These are phyloP conservation scores for Empis stercorea DNA, from an alignment of 2,888 invertebrate genomes.

Conservation along the genomic window DNA sequence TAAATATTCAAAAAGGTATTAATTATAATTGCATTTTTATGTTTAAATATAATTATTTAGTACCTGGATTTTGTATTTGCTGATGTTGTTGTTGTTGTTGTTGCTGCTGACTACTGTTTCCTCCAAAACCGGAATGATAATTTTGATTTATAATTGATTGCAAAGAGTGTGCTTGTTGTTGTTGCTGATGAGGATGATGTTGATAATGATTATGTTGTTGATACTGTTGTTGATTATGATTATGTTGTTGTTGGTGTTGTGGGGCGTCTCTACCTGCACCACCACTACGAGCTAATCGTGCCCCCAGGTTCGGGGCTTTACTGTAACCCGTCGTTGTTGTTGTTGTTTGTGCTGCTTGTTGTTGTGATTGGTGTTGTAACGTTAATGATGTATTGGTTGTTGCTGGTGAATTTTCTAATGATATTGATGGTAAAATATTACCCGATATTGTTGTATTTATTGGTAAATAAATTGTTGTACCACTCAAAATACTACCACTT, in stretches of 20 bases:
- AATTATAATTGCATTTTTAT: too few relatives aligned
- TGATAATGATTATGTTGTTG: conserved; percentile 2
- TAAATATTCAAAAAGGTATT: too few relatives aligned
- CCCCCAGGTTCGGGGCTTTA: conserved; percentile 32
- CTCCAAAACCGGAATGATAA: conserved; percentile 11
- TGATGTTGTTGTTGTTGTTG: conserved; percentile 3
- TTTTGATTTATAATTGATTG: conserved; percentile 12
- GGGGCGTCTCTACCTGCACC: conserved; percentile 21
- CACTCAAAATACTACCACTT: neutral
- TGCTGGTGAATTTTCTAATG: too few relatives aligned
- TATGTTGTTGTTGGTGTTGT: conserved; percentile 20
- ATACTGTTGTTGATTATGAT: neutral
- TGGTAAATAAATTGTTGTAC: conserved; percentile 9
- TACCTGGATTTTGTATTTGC: too few relatives aligned
- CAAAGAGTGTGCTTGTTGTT: conserved; percentile 8
- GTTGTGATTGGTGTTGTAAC: conserved; percentile 10
- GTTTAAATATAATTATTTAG: too few relatives aligned
- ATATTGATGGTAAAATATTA: too few relatives aligned
- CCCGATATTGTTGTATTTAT: conserved; percentile 4
- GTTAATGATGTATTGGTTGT: neutral
- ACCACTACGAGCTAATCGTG: conserved; percentile 27
- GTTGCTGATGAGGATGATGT: conserved; percentile 10
- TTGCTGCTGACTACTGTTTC: conserved; percentile 18
- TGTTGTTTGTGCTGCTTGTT: conserved; percentile 8
- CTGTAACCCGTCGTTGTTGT: conserved; percentile 29